A percentile compares a stretch with the other conserved stretches of the same genome.
Conservation (phyloP, 2,113 vertebrate species). For the Capreolus pygargus region DNA sequence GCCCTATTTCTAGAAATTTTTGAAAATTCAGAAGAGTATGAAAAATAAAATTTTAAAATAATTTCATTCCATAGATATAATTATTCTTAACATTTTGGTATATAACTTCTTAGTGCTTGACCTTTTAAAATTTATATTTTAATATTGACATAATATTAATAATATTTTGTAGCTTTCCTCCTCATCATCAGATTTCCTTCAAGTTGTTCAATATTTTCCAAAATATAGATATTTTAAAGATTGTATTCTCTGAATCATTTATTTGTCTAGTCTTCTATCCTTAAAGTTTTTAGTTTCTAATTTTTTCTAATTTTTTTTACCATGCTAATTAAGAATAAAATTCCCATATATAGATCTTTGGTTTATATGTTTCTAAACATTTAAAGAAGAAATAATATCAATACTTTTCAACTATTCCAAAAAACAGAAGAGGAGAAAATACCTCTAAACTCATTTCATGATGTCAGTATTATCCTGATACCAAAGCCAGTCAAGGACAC, state of each 20-base stretch:
- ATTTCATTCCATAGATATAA: not conserved
- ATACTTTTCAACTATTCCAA: not conserved
- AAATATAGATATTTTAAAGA: not conserved
- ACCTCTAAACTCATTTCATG: not conserved
- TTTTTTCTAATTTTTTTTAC: not conserved
- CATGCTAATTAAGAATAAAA: not conserved
- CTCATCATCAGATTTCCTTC: not conserved
- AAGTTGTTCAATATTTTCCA: not conserved
- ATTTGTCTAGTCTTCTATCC: not conserved
- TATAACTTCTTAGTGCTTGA: not conserved
- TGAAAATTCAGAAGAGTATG: not conserved
- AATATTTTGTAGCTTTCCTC: not conserved
- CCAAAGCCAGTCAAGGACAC: not conserved
- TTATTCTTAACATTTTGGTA: not conserved
- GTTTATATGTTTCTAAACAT: not conserved
- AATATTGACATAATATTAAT: not conserved
- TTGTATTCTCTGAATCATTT: not conserved
- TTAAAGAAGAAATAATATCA: not conserved
- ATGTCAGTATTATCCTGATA: not conserved
- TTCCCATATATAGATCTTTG: not conserved
- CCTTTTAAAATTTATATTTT: not conserved
- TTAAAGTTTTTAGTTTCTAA: not conserved
- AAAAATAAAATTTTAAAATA: not conserved
- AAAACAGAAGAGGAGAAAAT: not conserved
- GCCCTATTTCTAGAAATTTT: not conserved